Conservation (phyloP, 2,797 vertebrate species). For the Coracias cyanogaster region DNA sequence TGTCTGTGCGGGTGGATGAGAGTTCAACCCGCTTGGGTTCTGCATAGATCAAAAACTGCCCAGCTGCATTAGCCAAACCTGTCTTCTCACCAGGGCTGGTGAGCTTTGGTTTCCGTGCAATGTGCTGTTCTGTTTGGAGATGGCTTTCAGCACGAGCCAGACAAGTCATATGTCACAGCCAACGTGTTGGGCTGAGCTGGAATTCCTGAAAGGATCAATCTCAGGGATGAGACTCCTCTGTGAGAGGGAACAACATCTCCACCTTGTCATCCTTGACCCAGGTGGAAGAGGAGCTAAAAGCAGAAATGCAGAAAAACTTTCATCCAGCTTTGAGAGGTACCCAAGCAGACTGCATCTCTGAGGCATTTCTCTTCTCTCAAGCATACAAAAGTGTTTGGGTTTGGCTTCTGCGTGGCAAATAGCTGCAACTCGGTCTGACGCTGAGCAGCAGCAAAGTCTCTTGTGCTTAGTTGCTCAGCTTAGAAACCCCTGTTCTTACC, state of each 20-base stretch:
- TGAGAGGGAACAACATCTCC: background rate
- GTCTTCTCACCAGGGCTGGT: background rate
- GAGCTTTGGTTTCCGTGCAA: background rate
- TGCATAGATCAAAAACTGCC: background rate
- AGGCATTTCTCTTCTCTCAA: background rate
- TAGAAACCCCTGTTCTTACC: slow-evolving; percentile 46
- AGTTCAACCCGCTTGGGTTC: background rate
- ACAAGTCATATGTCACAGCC: background rate
- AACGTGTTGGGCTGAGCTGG: background rate
- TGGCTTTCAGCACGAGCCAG: background rate
- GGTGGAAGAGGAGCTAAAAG: background rate
- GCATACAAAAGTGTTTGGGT: background rate
- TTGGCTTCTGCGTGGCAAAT: background rate
- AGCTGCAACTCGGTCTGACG: background rate
- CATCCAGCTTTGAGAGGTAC: background rate
- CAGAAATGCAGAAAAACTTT: background rate
- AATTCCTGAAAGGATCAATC: background rate
- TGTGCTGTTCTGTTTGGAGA: background rate
- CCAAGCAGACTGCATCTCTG: background rate
- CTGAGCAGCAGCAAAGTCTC: background rate
- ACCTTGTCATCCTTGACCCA: background rate
- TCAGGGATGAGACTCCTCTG: background rate
- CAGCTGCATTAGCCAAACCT: background rate
- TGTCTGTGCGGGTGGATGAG: background rate
- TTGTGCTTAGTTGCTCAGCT: background rate